Percentiles rank a stretch among this genome's conserved stretches.
Conservation (phyloP, 2,888 invertebrate genomes). For the Eristalis tenax region DNA sequence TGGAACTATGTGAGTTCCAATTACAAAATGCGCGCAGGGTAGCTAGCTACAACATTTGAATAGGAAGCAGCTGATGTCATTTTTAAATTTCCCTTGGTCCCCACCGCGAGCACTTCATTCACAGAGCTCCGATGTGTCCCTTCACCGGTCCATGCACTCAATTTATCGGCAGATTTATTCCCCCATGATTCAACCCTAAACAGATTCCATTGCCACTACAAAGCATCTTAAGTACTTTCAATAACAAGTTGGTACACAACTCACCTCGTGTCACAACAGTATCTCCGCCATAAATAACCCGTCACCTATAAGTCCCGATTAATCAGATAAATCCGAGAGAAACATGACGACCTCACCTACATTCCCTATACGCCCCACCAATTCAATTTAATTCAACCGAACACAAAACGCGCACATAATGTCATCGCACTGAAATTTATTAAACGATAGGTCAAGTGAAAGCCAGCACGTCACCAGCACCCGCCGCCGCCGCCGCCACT, state of each 20-base stretch:
- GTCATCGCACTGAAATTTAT: conserved; percentile 68
- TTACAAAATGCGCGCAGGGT: too few species aligned
- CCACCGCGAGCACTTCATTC: neutral
- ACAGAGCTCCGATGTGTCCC: neutral
- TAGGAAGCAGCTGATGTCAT: too few species aligned
- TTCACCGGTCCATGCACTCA: neutral
- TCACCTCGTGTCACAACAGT: conserved; percentile 67
- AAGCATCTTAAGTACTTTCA: conserved; percentile 51
- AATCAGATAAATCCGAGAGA: conserved; percentile 62
- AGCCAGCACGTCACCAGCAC: conserved; percentile 50
- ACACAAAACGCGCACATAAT: conserved; percentile 67
- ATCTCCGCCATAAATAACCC: conserved; percentile 53
- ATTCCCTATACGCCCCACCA: conserved; percentile 12
- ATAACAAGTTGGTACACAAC: conserved; percentile 57
- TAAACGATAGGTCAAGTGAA: conserved; percentile 72
- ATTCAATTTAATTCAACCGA: conserved; percentile 63
- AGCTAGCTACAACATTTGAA: too few species aligned
- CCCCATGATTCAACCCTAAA: conserved; percentile 51
- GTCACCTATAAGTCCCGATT: conserved; percentile 68
- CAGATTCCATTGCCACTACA: conserved; percentile 1
- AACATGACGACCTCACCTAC: conserved; percentile 70
- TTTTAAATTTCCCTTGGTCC: neutral
- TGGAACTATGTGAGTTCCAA: too few species aligned
- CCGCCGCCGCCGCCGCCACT: neutral
- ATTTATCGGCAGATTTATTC: conserved; percentile 19